These are phyloP conservation scores for Notarius quadriscutis DNA, from an alignment of 2,113 vertebrate genomes.

Conservation along the genomic window DNA sequence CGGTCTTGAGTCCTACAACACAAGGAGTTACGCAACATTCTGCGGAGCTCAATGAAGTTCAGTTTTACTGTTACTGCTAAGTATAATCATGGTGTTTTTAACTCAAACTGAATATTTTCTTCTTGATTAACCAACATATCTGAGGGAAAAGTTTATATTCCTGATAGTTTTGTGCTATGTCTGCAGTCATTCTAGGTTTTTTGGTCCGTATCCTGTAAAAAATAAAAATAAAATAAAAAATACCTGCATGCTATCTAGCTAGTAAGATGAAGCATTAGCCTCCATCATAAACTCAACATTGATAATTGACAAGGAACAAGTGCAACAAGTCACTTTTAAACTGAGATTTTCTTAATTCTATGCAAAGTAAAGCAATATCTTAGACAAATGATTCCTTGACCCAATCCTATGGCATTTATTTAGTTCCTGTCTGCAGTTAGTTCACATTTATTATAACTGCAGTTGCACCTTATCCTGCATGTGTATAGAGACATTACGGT, in stretches of 20 bases:
- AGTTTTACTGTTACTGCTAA: background rate
- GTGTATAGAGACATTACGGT: too few relatives aligned
- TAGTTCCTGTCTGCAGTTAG: too few relatives aligned
- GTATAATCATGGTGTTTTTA: background rate
- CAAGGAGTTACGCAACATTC: background rate
- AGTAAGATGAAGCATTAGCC: background rate
- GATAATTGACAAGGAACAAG: background rate
- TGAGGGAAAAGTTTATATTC: background rate
- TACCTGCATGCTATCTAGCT: background rate
- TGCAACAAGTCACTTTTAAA: background rate
- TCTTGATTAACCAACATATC: background rate
- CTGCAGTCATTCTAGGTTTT: background rate
- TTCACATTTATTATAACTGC: too few relatives aligned
- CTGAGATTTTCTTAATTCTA: too few relatives aligned
- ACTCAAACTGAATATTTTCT: background rate
- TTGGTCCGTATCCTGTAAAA: too few relatives aligned
- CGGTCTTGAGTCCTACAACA: too few relatives aligned
- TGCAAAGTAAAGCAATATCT: too few relatives aligned
- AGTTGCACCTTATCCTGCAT: too few relatives aligned
- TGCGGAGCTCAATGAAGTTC: background rate
- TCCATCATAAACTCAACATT: background rate
- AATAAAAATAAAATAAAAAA: too few relatives aligned
- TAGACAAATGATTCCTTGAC: too few relatives aligned
- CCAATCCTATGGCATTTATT: too few relatives aligned
- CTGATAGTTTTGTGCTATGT: background rate